Base-by-base conservation (phyloP, 2,888 invertebrate species). In the Habrosyne pyritoides region DNA sequence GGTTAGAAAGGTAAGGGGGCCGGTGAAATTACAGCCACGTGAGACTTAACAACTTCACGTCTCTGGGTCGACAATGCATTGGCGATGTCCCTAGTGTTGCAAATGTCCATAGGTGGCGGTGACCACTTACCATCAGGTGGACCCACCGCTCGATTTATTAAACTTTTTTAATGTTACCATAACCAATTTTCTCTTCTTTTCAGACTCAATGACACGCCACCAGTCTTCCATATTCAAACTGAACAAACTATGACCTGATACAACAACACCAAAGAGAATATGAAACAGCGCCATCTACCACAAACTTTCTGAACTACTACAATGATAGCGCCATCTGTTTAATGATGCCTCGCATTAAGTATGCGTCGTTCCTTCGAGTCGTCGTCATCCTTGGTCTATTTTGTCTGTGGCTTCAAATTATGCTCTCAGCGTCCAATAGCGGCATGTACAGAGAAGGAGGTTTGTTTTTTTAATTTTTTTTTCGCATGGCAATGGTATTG, bases 321-420 rank as follows among this genome's bases (percentile, higher is more conserved):
- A 69, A 47, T 52, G 50, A 57, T 59, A 67, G 66, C 71, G 67
- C 72, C 75, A 71, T 68, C 75, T 71, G 28, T 71, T 52, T 28
- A 77, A 61, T 52, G 91, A 95, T 92, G 91, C 93, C 91, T 62
- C 85, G 93, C 48, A 62, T 93, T 69, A 87, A 84, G 73, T 92
- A 89, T 83, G 88, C 84, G 21, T 84, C 91, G n/a, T 71, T 91
- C 52, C 81, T 89, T 46, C 81, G 93, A 36, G 79, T 89, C 54
- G 69, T 90, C 50, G 86, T 91, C 51, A 87, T 91, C 53, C 68
- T 89, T 53, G 87, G 85, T 28, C 77, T 92, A 8, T 83, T 92
- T 58, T 87, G 88, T 67, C 64, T 92, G 6, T 93, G 91, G 92
- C 73, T 92, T 53, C 92, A 93, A 75, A 89, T 93, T 56, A 87